These are phyloP conservation scores for Temnopleurus reevesii DNA, from an alignment of 53 echinoderm and acorn worm genomes.

Conservation along the genomic window DNA sequence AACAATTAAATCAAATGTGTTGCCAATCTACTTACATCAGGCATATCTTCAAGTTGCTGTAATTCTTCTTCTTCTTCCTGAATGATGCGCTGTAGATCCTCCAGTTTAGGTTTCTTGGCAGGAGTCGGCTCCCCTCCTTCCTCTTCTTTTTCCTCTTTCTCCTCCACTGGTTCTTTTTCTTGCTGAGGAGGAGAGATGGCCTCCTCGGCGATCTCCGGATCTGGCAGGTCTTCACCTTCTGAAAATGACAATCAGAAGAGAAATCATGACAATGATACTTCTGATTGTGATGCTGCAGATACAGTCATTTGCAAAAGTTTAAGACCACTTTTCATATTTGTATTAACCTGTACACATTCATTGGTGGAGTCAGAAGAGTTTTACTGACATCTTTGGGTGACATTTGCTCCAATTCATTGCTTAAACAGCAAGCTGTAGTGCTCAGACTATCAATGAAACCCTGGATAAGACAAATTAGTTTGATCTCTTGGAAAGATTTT, in stretches of 20 bases:
- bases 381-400: too few species aligned
- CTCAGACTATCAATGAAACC: too few species aligned
- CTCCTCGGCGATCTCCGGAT: slow-evolving; percentile 27
- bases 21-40: slow-evolving; percentile 73
- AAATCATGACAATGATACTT: background rate
- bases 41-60: slow-evolving; percentile 73
- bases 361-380: too few species aligned
- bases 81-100: slow-evolving; percentile 72
- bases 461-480: too few species aligned
- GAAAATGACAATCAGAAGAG: background rate
- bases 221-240: slow-evolving; percentile 33
- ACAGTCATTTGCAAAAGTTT: too few species aligned
- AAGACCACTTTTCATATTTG: too few species aligned
- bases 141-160: background rate
- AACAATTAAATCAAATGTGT: background rate
- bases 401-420: too few species aligned
- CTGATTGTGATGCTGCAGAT: too few species aligned
- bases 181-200: slow-evolving; percentile 24
- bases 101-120: slow-evolving; percentile 73
- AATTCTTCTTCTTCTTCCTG: slow-evolving; percentile 66
- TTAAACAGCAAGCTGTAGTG: too few species aligned
- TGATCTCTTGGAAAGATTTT: too few species aligned
- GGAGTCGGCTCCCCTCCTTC: slow-evolving; percentile 62
- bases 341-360: too few species aligned
- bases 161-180: background rate